Evolutionary conservation across 1,140 invertebrate genomes (phyloP), one percentile per base, ranked within the genome.

Genomic region (Whitmania pigra): DNA sequence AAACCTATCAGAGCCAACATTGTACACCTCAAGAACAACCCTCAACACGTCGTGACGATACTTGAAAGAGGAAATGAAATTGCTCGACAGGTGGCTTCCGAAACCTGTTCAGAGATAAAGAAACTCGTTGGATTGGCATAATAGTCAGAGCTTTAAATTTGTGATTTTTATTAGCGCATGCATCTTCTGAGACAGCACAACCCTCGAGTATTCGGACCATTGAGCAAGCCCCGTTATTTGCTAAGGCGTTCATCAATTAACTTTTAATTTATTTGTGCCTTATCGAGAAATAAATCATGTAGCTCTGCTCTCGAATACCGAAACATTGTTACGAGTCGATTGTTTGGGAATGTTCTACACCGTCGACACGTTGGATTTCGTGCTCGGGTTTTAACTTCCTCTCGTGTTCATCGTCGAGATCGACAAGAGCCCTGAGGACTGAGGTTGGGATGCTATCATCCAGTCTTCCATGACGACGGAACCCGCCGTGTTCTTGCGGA

Each of bases 1-100:
- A 83, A 81, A 73, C 91, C 92, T 29, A 91, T 94, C 76, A 84
- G 87, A 75, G 77, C 84, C 60, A 80, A 86, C 79, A 87, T 89
- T 71, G 75, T 85, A 7, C 77, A 85, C 54, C 83, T 88, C 71
- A 77, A 89, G 67, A 79, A 83, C 20, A 85, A 89, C 60, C 85
- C 85, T 71, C 78, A 79, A 22, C 88, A 91, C 82, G 81, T 96
- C 71, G 78, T 85, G 72, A 71, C 79, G 36, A 79, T 92, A 54
- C 82, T 97, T 67, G 82, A 87, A 31, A 79, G 84, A 68, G 93
- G 93, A 0, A 81, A 86, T 11, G 85, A 87, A 36, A 88, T 84
- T 78, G 93, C 92, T 0, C 83, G 79, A 17, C 78, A 80, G 57
- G 86, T 88, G 67, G 90, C 92, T 9, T 83, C 85, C 74, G 76